These are phyloP conservation scores for Proctacanthus coquilletti DNA, from an alignment of 1,140 invertebrate genomes.

Conservation along the genomic window DNA sequence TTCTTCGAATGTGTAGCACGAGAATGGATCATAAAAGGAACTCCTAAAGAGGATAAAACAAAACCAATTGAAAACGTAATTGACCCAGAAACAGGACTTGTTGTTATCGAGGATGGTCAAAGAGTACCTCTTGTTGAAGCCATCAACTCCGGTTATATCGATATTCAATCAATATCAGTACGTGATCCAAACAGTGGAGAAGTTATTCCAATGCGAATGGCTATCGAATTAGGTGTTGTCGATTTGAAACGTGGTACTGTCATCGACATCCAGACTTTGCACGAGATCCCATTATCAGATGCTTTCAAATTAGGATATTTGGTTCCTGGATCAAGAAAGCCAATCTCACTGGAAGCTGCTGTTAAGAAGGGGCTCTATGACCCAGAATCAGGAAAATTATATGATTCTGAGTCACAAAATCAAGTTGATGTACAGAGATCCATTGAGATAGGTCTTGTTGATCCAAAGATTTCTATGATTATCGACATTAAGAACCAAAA, in stretches of 20 bases:
- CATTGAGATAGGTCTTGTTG: constrained; percentile 60
- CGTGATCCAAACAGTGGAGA: constrained; percentile 54
- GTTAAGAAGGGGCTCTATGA: constrained; percentile 57
- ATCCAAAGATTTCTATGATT: constrained; percentile 67
- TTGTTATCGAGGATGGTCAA: constrained; percentile 33
- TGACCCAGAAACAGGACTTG: constrained; percentile 18
- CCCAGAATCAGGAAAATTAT: constrained; percentile 49
- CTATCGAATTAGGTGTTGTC: constrained; percentile 59
- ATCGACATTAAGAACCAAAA: constrained; percentile 55
- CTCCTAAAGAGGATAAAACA: constrained; percentile 33
- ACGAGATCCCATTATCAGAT: constrained; percentile 47
- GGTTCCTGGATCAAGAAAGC: constrained; percentile 44
- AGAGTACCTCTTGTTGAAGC: constrained; percentile 47
- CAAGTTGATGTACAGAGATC: constrained; percentile 55
- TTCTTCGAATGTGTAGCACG: constrained; percentile 72
- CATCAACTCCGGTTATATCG: constrained; percentile 52
- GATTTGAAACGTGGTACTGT: constrained; percentile 57
- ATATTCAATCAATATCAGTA: constrained; percentile 55
- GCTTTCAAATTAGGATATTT: constrained; percentile 57
- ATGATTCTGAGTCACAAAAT: constrained; percentile 53
- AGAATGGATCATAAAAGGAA: constrained; percentile 47
- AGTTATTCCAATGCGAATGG: constrained; percentile 52
- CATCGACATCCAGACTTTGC: constrained; percentile 47
- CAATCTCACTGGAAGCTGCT: constrained; percentile 60
- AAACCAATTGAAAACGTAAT: constrained; percentile 21